Evolutionary conservation across 2,797 vertebrate species (phyloP), one percentile per base, ranked within the genome.

Genomic region (Hyperoplus immaculatus): DNA sequence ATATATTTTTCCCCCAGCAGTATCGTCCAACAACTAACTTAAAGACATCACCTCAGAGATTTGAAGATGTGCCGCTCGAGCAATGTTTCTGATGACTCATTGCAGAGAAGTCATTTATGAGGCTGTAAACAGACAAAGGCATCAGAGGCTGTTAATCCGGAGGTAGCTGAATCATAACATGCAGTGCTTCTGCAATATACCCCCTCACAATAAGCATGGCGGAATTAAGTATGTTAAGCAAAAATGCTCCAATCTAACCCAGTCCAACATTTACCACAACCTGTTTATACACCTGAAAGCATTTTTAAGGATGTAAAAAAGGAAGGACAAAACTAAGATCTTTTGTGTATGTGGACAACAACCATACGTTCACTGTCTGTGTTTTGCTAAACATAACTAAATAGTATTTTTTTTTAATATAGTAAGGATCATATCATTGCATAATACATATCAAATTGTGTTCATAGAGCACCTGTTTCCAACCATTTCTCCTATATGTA

Each of bases 291-390:
- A 64, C 61, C 66, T 73, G 49, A 65, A 60, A 87, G 80, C 4
- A n/a, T 21, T 75, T 63, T 69, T 5, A 29, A 70, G 41, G 11
- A 72, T 77, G 57, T 42, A 55, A 78, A 62, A 50, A 64, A 61
- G 6, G 54, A 81, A 64, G 68, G 29, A 11, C 49, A 80, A 72
- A 77, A 58, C 66, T 67, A 50, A 38, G 54, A 82, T 59, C 18
- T 43, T 42, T 3, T 75, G 72, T 73, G 67, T 73, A 51, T 63
- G 63, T 77, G 67, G 55, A 84, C 80, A 69, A 75, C 72, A 77
- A 61, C 71, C 90, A 82, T 85, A 83, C 90, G 87, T 88, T 89
- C 75, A 75, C 77, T 81, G 78, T 77, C 43, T 76, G 64, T 82
- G 77, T 86, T 88, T 79, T 64, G 55, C 78, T 83, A 82, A 72